Evolutionary conservation across 2,797 vertebrate genomes (phyloP), one percentile per base, ranked within the genome.

Genomic region (Silurus lanzhouensis): DNA sequence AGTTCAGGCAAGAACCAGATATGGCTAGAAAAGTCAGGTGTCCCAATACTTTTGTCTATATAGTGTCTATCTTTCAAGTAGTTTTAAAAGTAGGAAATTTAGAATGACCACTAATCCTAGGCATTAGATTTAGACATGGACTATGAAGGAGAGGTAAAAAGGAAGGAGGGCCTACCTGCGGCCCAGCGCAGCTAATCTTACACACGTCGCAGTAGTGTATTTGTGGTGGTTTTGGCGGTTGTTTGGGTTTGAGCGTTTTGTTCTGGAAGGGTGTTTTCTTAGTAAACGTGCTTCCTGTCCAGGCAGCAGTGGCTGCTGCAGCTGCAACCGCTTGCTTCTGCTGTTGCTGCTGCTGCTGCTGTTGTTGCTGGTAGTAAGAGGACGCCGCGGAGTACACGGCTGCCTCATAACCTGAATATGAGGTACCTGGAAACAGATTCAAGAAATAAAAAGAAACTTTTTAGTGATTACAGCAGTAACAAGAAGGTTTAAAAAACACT

Each of bases 181-280:
- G 98, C 90, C 98, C 98, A 71, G 98, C 98, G 93, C 98, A 99
- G 94, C 98, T 99, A 94, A 99, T 99, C 93, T 99, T 99, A 92
- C 98, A 99, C 89, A 99, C 98, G 1, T 99, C 98, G 90, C 98
- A 99, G 90, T 99, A 99, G 93, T 99, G 98, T 92, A 99, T 99
- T 95, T 99, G 98, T 46, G 98, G 97, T 0, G 97, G 97, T 92
- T 99, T 99, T 57, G 97, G 97, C 15, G 97, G 96, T 90, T 98
- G 98, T 86, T 99, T 99, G 90, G 97, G 97, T 90, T 98, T 96
- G 80, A 98, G 95, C 89, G 97, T 97, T 90, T 99, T 99, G 90
- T 94, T 99, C 94, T 98, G 97, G 93, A 99, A 98, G 88, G 97
- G 95, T 74, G 96, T 91, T 93, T 99, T 99, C 95, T 99, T 99